Conservation (phyloP, 2,888 invertebrate species). For the Zaprionus bogoriensis region DNA sequence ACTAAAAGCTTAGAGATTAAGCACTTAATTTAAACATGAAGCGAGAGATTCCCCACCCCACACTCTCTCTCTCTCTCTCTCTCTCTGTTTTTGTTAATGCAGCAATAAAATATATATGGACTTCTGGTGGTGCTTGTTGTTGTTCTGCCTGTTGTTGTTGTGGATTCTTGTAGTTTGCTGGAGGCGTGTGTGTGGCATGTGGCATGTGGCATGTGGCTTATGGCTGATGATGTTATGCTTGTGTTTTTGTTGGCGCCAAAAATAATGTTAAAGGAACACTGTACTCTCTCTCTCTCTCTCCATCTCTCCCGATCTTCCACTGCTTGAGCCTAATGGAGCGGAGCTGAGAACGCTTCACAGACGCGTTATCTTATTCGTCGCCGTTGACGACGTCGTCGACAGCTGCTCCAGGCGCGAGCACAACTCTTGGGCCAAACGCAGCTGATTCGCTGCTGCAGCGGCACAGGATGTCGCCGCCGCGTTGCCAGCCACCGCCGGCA, state of each 20-base stretch:
- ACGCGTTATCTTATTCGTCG: slow-evolving; percentile 70
- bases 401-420: slow-evolving; percentile 84
- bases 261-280: slow-evolving; percentile 65
- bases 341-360: slow-evolving; percentile 53
- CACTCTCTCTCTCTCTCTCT: slow-evolving; percentile 1
- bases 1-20: slow-evolving; percentile 67
- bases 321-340: too few relatives aligned
- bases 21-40: slow-evolving; percentile 61
- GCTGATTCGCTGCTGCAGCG: slow-evolving; percentile 80
- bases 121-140: slow-evolving; percentile 42
- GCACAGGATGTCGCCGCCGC: slow-evolving; percentile 76
- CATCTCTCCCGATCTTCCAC: too few relatives aligned
- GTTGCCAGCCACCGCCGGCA: slow-evolving; percentile 63
- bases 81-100: slow-evolving; percentile 36
- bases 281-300: slow-evolving; percentile 34
- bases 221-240: slow-evolving; percentile 39
- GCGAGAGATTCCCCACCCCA: slow-evolving; percentile 61
- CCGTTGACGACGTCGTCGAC: slow-evolving; percentile 82
- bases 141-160: not conserved
- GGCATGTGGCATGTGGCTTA: slow-evolving; percentile 43
- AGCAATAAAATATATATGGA: slow-evolving; percentile 48
- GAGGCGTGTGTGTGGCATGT: slow-evolving; percentile 25
- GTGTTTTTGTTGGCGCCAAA: slow-evolving; percentile 40
- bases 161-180: not conserved
- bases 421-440: slow-evolving; percentile 84